Base-by-base conservation (phyloP, 2,888 invertebrate genomes). In the Amblyjoppa proteus region DNA sequence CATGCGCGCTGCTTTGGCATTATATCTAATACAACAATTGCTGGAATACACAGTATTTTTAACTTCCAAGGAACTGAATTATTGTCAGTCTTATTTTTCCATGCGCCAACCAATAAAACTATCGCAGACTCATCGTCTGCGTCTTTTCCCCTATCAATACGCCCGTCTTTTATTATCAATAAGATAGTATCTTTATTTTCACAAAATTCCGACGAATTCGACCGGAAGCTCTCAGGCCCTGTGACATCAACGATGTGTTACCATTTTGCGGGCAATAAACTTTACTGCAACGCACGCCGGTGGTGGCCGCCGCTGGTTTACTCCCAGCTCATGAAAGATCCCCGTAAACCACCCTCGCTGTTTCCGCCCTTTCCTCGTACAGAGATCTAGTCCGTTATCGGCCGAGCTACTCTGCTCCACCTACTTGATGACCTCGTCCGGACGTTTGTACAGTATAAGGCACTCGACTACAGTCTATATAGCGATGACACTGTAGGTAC, bases 291-390 rank as follows among this genome's bases (percentile, higher is more conserved):
- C 58, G 16, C 34, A 4, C 56, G 34, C 6, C 73, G 20, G 25
- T 74, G 49, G 13, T 74, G 7, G 34, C 7, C 25, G 9, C 16
- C 25, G 61, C 45, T 28, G 28, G 74, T 41, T 28, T 5, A 61
- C 61, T 74, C 74, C 34, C 74, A 74, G 41, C 41, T 61, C 61
- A 45, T 58, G 74, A 74, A 74, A 74, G 45, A 53, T 74, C 41
- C 61, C 45, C 74, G 74, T 74, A 74, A 74, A 74, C 25, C 13
- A 74, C 58, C 76, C 51, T 38, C 34, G 66, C 45, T 34, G 76
- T 76, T 31, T 70, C 70, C 78, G 58, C 58, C 58, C 70, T 70
- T 78, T 70, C 49, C 58, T 31, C 78, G 70, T 78, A 70, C 58
- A 69, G 49, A 31, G 70, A 61, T 69, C 58, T 28, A 20, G 5